Conservation (phyloP, 2,113 vertebrate species). For the Geothlypis trichas region DNA sequence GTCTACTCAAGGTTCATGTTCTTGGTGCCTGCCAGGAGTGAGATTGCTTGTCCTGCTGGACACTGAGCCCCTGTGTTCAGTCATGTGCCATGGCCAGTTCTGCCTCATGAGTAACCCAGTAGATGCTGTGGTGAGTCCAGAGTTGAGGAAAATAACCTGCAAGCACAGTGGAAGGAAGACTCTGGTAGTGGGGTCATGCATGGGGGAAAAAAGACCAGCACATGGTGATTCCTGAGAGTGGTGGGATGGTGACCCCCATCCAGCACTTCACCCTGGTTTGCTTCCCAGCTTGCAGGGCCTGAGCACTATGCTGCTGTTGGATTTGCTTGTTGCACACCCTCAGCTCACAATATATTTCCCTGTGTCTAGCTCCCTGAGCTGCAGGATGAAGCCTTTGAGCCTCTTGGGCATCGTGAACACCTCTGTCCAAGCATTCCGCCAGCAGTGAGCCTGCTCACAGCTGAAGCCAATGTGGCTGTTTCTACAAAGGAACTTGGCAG, state of each 20-base stretch:
- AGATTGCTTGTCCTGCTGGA: background rate
- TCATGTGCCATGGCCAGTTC: accelerated
- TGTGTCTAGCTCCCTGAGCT: background rate
- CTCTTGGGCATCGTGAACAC: background rate
- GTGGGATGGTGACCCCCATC: background rate
- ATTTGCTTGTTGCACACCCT: background rate
- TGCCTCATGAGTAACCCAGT: background rate
- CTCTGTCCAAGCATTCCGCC: background rate
- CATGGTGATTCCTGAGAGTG: accelerated
- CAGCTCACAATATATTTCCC: background rate
- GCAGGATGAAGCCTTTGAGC: background rate
- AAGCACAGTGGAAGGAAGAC: background rate
- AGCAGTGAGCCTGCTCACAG: background rate
- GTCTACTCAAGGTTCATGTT: accelerated
- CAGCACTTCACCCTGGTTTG: background rate
- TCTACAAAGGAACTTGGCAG: background rate
- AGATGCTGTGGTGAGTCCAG: background rate
- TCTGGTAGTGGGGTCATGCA: too few relatives aligned
- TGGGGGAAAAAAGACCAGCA: background rate
- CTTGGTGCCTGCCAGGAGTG: accelerated
- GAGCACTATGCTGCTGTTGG: background rate
- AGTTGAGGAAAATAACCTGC: background rate
- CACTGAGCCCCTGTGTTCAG: background rate
- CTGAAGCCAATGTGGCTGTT: background rate
- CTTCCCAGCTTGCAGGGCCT: background rate